Base-by-base conservation (phyloP, 2,113 vertebrate genomes). In the Picathartes gymnocephalus region DNA sequence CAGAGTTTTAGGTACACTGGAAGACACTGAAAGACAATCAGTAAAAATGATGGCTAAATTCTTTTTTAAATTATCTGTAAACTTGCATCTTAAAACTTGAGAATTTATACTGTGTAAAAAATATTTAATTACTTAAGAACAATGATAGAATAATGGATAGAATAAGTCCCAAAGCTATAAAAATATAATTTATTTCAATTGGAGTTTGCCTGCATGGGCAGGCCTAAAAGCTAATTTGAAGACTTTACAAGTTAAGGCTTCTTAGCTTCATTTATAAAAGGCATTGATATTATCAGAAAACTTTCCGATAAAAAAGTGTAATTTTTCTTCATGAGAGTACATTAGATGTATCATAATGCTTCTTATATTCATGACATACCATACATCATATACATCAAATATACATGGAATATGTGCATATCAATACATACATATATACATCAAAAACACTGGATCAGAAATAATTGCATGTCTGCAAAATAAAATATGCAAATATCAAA, bases 401-500 rank as follows among this genome's bases (percentile, higher is more conserved):
- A 96, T 93, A 93, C 92, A 88, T 23, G 6, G 77, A 92, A 86
- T 90, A 94, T 31, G 72, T 92, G 94, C 94, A 93, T 97, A 95
- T 93, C 79, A 78, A 77, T 95, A 93, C 92, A 78, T 83, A 95
- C 96, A 90, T 94, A 94, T 94, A 96, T 71, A 95, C 95, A 93
- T 95, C 82, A 87, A 86, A 92, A 97, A 65, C 96, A 97, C 95
- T 94, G 93, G 92, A 96, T 97, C 96, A 92, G 97, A 98, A 93
- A 87, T 92, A 88, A 97, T 76, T 97, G 97, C 97, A 97, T 84
- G 93, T 96, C 89, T 96, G 94, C 98, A 96, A 97, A 97, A 93
- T 93, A 93, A 88, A 96, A 94, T 96, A 97, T 73, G 91, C 92
- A 95, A 93, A 96, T 96, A 95, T 96, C 95, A 91, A 96, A 91